A percentile compares a stretch with the other conserved stretches of the same genome.
Conservation (phyloP, 2,113 vertebrate genomes). For the Psilopogon haemacephalus region DNA sequence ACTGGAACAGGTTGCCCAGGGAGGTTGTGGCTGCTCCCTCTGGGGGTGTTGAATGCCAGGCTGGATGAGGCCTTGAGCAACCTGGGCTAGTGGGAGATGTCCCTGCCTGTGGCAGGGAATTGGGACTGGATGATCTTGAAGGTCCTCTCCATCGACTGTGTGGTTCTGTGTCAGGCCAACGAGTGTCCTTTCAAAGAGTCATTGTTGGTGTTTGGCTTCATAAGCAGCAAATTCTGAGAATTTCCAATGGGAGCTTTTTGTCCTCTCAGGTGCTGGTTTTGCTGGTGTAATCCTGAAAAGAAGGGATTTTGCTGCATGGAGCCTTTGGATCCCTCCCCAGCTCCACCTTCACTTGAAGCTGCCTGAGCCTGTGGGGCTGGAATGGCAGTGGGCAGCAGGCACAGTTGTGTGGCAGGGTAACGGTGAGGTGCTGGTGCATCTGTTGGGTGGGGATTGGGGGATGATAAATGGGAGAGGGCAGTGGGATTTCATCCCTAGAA, state of each 20-base stretch:
- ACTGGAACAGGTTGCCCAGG: too few relatives aligned
- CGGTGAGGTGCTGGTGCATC: background rate
- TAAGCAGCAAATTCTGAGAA: background rate
- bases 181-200: rapidly evolving
- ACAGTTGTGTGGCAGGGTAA: background rate
- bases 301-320: background rate
- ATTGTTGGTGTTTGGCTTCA: background rate
- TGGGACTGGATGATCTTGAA: too few relatives aligned
- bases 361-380: background rate
- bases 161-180: rapidly evolving
- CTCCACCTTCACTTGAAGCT: background rate
- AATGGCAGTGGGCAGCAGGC: background rate
- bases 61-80: too few relatives aligned
- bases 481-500: background rate
- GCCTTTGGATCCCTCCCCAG: background rate
- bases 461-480: background rate
- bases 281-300: background rate
- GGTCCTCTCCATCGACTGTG: too few relatives aligned
- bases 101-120: too few relatives aligned
- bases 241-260: background rate
- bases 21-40: too few relatives aligned
- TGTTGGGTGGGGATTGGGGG: background rate
- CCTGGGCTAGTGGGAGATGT: too few relatives aligned
- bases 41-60: too few relatives aligned
- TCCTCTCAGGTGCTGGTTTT: background rate